These are phyloP conservation scores for Hippocampus kuda DNA, from an alignment of 2,797 vertebrate species.

Conservation along the genomic window DNA sequence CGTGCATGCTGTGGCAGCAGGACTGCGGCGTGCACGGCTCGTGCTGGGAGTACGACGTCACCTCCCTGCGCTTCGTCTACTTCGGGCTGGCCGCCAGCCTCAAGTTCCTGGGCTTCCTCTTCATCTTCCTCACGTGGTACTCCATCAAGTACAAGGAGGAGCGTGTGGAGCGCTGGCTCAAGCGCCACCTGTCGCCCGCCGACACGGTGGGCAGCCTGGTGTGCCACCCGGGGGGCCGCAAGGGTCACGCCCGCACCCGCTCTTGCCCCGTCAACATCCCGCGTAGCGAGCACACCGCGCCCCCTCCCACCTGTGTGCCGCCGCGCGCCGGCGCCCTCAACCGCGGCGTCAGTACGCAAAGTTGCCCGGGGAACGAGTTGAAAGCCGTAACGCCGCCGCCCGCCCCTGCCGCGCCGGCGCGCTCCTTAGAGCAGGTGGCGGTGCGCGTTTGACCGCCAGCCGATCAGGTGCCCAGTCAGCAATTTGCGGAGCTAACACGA, in stretches of 20 bases:
- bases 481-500: background rate
- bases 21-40: slow-evolving; percentile 91
- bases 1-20: slow-evolving; percentile 98
- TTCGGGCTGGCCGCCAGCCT: slow-evolving; percentile 94
- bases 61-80: slow-evolving; percentile 94
- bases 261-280: slow-evolving; percentile 84
- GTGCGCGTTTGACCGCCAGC: slow-evolving; percentile 36
- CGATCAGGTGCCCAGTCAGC: background rate
- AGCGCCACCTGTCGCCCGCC: slow-evolving; percentile 69
- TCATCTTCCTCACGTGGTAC: slow-evolving; percentile 98
- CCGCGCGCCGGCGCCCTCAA: slow-evolving; percentile 49
- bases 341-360: slow-evolving; percentile 69
- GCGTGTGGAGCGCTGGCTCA: slow-evolving; percentile 70
- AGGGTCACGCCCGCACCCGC: slow-evolving; percentile 78
- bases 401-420: slow-evolving; percentile 18
- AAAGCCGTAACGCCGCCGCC: slow-evolving; percentile 72
- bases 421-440: slow-evolving; percentile 50
- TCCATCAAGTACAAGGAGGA: slow-evolving; percentile 90
- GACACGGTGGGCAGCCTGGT: slow-evolving; percentile 83
- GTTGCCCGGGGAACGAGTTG: slow-evolving; percentile 69
- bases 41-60: slow-evolving; percentile 97
- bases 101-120: slow-evolving; percentile 92
- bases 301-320: slow-evolving; percentile 32
- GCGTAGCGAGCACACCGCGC: slow-evolving; percentile 56
- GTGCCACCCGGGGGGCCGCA: slow-evolving; percentile 66